phyloP scores from a whole-genome alignment of 2,888 invertebrate species.

The Rhynchonema sp. region DNA sequence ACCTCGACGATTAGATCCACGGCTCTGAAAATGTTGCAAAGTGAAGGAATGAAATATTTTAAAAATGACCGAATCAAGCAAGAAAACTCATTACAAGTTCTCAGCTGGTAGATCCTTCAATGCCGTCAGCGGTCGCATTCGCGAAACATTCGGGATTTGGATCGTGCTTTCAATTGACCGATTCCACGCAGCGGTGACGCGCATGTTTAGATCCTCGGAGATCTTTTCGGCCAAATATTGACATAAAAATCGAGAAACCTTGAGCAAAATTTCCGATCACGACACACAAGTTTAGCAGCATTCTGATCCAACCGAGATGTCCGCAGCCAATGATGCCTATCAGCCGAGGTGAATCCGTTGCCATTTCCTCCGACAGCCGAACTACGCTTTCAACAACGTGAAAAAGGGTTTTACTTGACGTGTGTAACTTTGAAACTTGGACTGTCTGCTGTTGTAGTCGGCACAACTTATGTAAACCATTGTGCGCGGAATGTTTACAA shows the following conservation, averaged over 20 bases:
- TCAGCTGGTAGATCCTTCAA: neutral
- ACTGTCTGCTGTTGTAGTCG: no score
- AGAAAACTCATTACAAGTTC: neutral
- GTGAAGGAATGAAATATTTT: neutral
- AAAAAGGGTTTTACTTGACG: no score
- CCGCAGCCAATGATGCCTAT: slow-evolving; percentile 23
- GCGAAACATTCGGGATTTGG: slow-evolving; percentile 13
- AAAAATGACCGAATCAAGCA: neutral
- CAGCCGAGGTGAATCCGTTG: no score
- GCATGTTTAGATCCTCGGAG: slow-evolving; percentile 11
- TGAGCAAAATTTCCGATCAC: neutral
- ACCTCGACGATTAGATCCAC: slow-evolving; percentile 35
- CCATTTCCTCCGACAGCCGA: slow-evolving; percentile 1
- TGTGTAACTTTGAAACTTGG: no score
- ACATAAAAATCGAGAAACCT: slow-evolving; percentile 14
- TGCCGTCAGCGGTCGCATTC: slow-evolving; percentile 8
- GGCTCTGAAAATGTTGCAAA: slow-evolving; percentile 13
- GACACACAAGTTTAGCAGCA: neutral
- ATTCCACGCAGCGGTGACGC: slow-evolving; percentile 19
- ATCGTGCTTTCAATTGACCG: slow-evolving; percentile 14
- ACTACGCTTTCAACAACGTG: no score
- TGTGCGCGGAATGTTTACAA: no score
- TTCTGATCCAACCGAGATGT: slow-evolving; percentile 15
- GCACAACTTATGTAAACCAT: no score
- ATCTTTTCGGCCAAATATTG: slow-evolving; percentile 20